Evolutionary conservation across 30 jellyfish, hydroid and myxozoan species (phyloP), one percentile per base, ranked within the genome.

Genomic region (Catostylus mosaicus): DNA sequence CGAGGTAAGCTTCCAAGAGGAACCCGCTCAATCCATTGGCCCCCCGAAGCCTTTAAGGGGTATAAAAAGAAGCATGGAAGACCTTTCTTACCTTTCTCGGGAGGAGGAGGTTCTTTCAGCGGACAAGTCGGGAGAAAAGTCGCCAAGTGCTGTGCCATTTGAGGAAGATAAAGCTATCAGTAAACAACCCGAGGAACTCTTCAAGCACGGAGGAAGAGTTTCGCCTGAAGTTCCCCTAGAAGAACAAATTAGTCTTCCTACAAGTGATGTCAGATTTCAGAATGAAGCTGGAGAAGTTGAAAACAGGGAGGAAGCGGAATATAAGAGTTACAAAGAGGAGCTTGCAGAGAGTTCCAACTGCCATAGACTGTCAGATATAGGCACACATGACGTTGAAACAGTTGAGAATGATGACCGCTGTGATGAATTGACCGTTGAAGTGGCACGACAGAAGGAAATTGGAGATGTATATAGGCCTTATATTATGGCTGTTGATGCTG

Each of bases 21-120:
- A 9, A 30, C 29, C 72, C 6, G 20, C 54, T 40, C 54, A 40
- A 14, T 40, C 63, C 63, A 16, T 2, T n/a, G 24, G 29, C 14
- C 77, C 77, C 29, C 77, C 51, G 12, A 68, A 68, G 61, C 80
- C 80, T 8, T 29, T 38, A 7, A 68, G 80, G 37, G 80, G 80
- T 26, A 12, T 68, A 1, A 12, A 27, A 38, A 33, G 64, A 32
- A 68, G 80, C 38, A 68, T 16, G 4, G 80, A 37, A 16, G 63
- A 68, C 26, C 22, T 65, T 27, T 10, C 14, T 27, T 10, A 36
- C 16, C 4, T 59, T 36, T 59, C 71, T 6, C n/a, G 11, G n/a
- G 71, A 24, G 19, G 40, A 23, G 71, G 71, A 59, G 38, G 16
- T 27, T 23, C 19, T 59, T 3, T 18, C 36, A 18, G 11, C 2